Evolutionary conservation across 2,797 vertebrate species (phyloP).

Genomic region (Amblyraja radiata): DNA sequence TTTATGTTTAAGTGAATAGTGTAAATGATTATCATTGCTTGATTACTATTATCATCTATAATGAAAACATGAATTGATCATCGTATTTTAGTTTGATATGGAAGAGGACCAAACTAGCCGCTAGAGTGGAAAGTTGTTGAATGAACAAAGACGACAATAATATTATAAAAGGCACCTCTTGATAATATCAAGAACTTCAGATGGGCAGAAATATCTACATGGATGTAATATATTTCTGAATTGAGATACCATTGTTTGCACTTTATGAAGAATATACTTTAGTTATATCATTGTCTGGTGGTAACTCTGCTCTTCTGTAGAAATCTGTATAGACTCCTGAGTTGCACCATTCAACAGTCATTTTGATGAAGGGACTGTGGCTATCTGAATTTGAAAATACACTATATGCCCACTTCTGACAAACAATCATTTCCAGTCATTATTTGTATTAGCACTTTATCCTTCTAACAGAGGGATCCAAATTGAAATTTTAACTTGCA

Average conservation of each 20-base stretch:
- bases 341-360: neutral
- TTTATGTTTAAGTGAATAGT: neutral
- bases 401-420: no score
- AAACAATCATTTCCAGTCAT: conserved; percentile 6
- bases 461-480: neutral
- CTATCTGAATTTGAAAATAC: neutral
- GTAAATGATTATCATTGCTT: neutral
- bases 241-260: neutral
- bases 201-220: neutral
- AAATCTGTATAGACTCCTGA: neutral
- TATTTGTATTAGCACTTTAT: conserved; percentile 10
- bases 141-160: no score
- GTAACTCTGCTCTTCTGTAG: neutral
- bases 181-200: neutral
- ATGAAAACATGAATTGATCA: neutral
- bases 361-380: neutral
- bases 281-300: neutral
- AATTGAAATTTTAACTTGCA: neutral
- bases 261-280: neutral
- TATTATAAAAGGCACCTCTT: neutral
- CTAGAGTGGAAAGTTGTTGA: neutral
- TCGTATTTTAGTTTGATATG: neutral
- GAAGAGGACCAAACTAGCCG: neutral
- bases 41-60: neutral
- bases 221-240: neutral